These are phyloP conservation scores for Lytechinus pictus DNA, from an alignment of 35 echinoderm and acorn worm genomes.

Conservation along the genomic window DNA sequence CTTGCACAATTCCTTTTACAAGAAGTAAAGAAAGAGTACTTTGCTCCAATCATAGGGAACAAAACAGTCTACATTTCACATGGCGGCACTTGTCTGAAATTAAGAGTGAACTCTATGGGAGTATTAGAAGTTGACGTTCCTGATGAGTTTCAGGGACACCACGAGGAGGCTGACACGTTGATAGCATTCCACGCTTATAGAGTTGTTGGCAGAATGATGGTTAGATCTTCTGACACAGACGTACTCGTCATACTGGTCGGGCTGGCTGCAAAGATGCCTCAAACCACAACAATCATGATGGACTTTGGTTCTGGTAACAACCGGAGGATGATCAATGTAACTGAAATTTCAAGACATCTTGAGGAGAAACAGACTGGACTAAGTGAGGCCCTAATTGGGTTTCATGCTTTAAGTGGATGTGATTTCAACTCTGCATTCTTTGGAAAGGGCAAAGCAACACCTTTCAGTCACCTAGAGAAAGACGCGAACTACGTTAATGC, in stretches of 20 bases:
- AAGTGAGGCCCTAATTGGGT: conserved; percentile 43
- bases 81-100: too few species aligned
- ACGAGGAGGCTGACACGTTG: conserved; percentile 53
- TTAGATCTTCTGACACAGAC: conserved; percentile 73
- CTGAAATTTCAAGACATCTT: conserved; percentile 47
- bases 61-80: conserved; percentile 57
- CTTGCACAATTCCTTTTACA: conserved; percentile 62
- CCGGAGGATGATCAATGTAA: conserved; percentile 59
- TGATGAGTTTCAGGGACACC: conserved; percentile 61
- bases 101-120: too few species aligned
- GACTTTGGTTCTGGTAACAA: conserved; percentile 66
- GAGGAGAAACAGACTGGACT: conserved; percentile 52
- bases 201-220: conserved; percentile 49
- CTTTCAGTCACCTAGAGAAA: conserved; percentile 57
- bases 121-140: too few species aligned
- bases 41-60: conserved; percentile 54
- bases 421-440: conserved; percentile 67
- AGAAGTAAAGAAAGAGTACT: conserved; percentile 67
- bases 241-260: conserved; percentile 57
- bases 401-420: conserved; percentile 59
- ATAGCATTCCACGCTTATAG: conserved; percentile 63
- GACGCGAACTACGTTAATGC: conserved; percentile 60
- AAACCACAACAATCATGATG: conserved; percentile 6
- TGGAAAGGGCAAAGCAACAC: conserved; percentile 60
- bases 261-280: conserved; percentile 31